phyloP scores from a whole-genome alignment of 2,113 vertebrate genomes.

The Pachyramphus minor region DNA sequence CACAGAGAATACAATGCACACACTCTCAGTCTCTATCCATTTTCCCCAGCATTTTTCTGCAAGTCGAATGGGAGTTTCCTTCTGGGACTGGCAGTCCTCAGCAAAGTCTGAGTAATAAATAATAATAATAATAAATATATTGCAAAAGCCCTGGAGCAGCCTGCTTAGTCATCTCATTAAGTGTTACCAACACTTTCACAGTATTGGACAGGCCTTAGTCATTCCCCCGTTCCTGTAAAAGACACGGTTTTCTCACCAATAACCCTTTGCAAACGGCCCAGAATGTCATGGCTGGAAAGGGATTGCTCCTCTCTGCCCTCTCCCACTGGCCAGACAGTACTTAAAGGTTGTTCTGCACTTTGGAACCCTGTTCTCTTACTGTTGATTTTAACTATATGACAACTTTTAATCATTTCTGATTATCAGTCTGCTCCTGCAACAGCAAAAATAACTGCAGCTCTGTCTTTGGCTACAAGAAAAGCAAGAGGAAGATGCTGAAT shows the following conservation, averaged over 20 bases:
- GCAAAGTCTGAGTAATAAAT: constrained; percentile 51
- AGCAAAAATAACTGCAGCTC: background rate
- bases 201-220: constrained; percentile 11
- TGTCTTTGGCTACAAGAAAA: background rate
- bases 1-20: background rate
- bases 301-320: background rate
- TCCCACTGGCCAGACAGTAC: background rate
- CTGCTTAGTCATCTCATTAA: constrained; percentile 60
- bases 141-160: background rate
- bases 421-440: background rate
- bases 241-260: constrained; percentile 39
- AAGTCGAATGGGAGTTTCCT: background rate
- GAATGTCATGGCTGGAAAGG: background rate
- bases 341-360: background rate
- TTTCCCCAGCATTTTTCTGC: background rate
- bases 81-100: constrained; percentile 1
- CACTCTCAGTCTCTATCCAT: background rate
- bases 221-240: constrained; percentile 16
- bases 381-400: background rate
- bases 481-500: background rate
- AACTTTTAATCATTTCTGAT: background rate
- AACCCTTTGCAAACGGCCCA: background rate
- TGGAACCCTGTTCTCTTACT: background rate
- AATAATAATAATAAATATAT: constrained; percentile 44
- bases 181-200: constrained; percentile 49